A percentile compares a stretch with the other conserved stretches of the same genome.
phyloP scores from a whole-genome alignment of 2,113 vertebrate genomes.

The Nibea coibor region DNA sequence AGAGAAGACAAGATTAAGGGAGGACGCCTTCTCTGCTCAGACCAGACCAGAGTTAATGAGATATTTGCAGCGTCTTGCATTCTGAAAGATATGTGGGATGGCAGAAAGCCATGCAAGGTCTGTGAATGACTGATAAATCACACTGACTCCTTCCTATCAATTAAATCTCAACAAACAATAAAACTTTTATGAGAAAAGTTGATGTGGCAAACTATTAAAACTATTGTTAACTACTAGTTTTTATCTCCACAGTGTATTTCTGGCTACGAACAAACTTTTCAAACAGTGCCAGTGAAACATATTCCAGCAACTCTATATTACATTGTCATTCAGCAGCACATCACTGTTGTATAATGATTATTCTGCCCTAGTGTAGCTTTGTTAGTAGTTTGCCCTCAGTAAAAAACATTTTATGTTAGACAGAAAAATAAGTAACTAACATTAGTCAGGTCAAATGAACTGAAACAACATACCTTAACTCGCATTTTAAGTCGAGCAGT shows the following conservation, averaged over 20 bases:
- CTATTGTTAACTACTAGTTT: not conserved
- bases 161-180: constrained; percentile 23
- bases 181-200: not conserved
- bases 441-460: not conserved
- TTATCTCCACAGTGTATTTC: too few relatives aligned
- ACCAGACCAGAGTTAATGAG: constrained; percentile 71
- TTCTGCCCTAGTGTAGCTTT: not conserved
- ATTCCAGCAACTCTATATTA: not conserved
- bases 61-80: constrained; percentile 70
- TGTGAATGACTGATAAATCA: constrained; percentile 31
- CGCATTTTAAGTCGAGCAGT: not conserved
- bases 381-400: not conserved
- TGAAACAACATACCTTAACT: not conserved
- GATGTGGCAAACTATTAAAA: not conserved
- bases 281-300: not conserved
- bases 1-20: constrained; percentile 75
- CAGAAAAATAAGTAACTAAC: not conserved
- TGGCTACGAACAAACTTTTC: not conserved
- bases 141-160: not conserved
- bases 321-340: not conserved
- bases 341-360: not conserved
- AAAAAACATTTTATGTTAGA: not conserved
- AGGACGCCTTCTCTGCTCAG: constrained; percentile 69
- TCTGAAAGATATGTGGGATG: constrained; percentile 51
- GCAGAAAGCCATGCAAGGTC: constrained; percentile 29